Percentiles rank a stretch among this genome's conserved stretches.
Conservation (phyloP, 2,113 vertebrate genomes). For the Alexandromys fortis region DNA sequence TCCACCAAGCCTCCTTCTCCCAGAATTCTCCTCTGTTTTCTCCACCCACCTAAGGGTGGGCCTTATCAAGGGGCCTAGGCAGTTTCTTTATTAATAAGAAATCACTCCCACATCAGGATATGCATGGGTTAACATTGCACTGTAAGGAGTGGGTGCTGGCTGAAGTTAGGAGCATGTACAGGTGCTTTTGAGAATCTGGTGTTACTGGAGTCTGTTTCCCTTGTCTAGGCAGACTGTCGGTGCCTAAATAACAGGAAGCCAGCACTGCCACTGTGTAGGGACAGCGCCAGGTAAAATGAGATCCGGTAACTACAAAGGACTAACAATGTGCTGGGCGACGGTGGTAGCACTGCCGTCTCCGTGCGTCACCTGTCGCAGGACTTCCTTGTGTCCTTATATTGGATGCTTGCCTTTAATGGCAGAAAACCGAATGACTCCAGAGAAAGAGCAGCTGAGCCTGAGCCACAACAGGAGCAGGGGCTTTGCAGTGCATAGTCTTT, state of each 20-base stretch:
- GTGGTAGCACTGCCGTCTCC: neutral
- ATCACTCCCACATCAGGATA: too few relatives aligned
- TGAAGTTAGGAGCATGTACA: neutral
- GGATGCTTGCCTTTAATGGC: conserved; percentile 24
- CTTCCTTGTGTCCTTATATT: neutral
- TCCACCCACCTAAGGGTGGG: too few relatives aligned
- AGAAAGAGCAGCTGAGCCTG: neutral
- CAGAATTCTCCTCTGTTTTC: too few relatives aligned
- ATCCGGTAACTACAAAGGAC: neutral
- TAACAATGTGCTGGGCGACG: neutral
- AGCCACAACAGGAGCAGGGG: neutral
- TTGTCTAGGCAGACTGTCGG: neutral
- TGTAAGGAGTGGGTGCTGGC: neutral
- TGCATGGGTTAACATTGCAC: conserved; percentile 9
- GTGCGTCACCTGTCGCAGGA: neutral
- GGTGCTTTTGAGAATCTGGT: neutral
- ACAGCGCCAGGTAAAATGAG: neutral
- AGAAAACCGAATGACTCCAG: neutral
- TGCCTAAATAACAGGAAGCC: conserved; percentile 18
- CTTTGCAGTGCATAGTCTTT: neutral
- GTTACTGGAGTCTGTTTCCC: neutral
- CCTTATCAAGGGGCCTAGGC: too few relatives aligned
- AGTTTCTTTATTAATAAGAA: too few relatives aligned
- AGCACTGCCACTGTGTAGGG: conserved; percentile 10
- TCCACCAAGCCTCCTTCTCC: too few relatives aligned